These are phyloP conservation scores for Micropoecilia bifurca DNA, from an alignment of 2,797 vertebrate genomes.

Conservation along the genomic window DNA sequence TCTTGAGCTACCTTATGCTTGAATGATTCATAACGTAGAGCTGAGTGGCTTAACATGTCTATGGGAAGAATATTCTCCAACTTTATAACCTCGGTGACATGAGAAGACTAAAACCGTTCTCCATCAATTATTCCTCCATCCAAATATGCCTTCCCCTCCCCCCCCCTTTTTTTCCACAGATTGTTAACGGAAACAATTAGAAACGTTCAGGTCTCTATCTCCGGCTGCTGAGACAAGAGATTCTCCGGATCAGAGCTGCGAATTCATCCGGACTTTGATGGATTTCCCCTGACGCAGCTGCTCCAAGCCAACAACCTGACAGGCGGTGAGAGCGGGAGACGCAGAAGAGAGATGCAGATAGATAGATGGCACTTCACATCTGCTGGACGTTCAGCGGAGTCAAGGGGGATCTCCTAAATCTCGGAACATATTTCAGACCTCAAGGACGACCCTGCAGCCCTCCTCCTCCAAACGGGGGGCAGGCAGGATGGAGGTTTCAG, in stretches of 20 bases:
- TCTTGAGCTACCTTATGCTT: not conserved
- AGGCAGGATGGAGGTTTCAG: slow-evolving; percentile 44
- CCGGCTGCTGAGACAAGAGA: slow-evolving; percentile 64
- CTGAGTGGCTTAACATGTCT: not conserved
- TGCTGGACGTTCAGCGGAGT: slow-evolving; percentile 71
- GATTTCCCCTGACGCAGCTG: slow-evolving; percentile 71
- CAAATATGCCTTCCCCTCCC: not conserved
- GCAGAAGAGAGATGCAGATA: slow-evolving; percentile 51
- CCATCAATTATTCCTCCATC: slow-evolving; percentile 20
- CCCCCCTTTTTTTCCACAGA: slow-evolving; percentile 7
- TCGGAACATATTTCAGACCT: slow-evolving; percentile 74
- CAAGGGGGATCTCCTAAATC: slow-evolving; percentile 79
- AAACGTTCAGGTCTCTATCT: slow-evolving; percentile 50
- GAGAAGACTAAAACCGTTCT: slow-evolving; percentile 32
- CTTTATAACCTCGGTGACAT: slow-evolving; percentile 38
- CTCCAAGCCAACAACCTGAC: slow-evolving; percentile 66
- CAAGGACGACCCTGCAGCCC: slow-evolving; percentile 64
- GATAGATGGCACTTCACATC: slow-evolving; percentile 78
- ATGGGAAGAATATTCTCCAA: slow-evolving; percentile 23
- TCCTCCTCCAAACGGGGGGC: slow-evolving; percentile 59
- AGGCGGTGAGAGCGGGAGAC: slow-evolving; percentile 50
- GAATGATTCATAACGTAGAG: not conserved
- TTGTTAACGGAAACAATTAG: slow-evolving; percentile 54
- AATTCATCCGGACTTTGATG: slow-evolving; percentile 73
- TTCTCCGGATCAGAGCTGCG: slow-evolving; percentile 53